Evolutionary conservation across 92 coral and sea anemone genomes (phyloP), one percentile per base, ranked within the genome.

Genomic region (Pocillopora meandrina): DNA sequence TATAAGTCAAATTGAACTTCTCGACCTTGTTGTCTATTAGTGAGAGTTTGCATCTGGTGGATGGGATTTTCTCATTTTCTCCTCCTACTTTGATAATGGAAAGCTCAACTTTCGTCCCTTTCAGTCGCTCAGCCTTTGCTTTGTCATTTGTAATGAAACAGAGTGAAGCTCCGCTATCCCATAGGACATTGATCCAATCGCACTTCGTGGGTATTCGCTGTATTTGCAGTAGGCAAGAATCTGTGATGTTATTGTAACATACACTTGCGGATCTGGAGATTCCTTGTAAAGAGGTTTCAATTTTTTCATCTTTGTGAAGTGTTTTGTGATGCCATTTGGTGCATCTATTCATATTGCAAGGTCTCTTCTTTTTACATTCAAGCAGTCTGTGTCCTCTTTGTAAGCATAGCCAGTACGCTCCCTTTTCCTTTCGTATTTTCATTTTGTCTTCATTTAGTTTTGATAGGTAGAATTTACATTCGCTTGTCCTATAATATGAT

Each of bases 121-220:
- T 81, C 55, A 78, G 72, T 16, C 36, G 73, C 64, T 87, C 87
- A 12, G 56, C 81, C 49, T 76, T 85, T 14, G 89, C 92, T 69
- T 75, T 89, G 47, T 47, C 19, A 67, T 80, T 79, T 23, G 92
- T 80, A 59, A 89, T 86, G 69, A 90, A 86, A 15, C 87, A 86
- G 34, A 86, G 78, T 36, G 92, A 67, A 56, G 90, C 90, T 52
- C 87, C 87, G 72, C 76, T 80, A 80, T 86, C 92, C 90, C 87
- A 85, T 49, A 80, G 71, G 42, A 81, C 77, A 71, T 89, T 89
- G 78, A 69, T 77, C 76, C 61, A 73, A 7, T 18, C 77, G 77
- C 83, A 61, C 71, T 78, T 81, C 31, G 93, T 81, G 33, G 70
- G 82, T 65, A 86, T 77, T 82, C 67, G 77, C 65, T 86, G 84